Evolutionary conservation across 1,140 invertebrate species (phyloP), one percentile per base, ranked within the genome.

Genomic region (Plodia interpunctella): DNA sequence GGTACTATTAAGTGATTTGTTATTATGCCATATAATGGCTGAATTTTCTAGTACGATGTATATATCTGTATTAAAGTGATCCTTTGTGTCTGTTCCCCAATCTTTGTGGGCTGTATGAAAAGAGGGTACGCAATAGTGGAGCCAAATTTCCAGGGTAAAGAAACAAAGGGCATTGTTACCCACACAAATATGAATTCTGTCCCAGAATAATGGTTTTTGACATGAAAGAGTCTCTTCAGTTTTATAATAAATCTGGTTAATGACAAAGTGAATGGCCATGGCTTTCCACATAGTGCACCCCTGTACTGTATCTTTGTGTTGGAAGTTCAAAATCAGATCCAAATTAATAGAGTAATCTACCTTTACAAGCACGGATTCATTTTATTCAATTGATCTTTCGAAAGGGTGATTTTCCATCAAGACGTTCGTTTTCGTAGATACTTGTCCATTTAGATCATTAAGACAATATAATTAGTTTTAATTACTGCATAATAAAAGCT

Each of bases 91-190:
- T 68, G 65, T 61, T 51, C 51, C 64, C 38, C 62, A 68, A 63
- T 71, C 63, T 53, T 53, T 53, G 20, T 53, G 51, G 51, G 51
- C 13, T 53, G 51, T 53, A 25, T 25, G 21, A 25, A 53, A 25
- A 65, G 53, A 59, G 62, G 49, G 61, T 64, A 65, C 19, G 51
- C 62, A 72, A 73, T 71, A 68, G 68, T 68, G 62, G 60, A 60
- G 60, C 70, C 65, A 69, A 77, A 78, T 78, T 72, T 71, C 62
- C 68, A 65, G 68, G 72, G 66, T 72, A 83, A 83, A 70, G 68
- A 79, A 80, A 79, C 74, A 80, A 83, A 76, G 57, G 76, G 58
- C 70, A 72, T 79, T 79, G 80, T 80, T 81, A 76, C 76, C 68
- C 70, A 70, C 66, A 75, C 74, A 72, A 79, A 78, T 74, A 72